Evolutionary conservation across 2,888 invertebrate genomes (phyloP).

Genomic region (Orthonevra nobilis): DNA sequence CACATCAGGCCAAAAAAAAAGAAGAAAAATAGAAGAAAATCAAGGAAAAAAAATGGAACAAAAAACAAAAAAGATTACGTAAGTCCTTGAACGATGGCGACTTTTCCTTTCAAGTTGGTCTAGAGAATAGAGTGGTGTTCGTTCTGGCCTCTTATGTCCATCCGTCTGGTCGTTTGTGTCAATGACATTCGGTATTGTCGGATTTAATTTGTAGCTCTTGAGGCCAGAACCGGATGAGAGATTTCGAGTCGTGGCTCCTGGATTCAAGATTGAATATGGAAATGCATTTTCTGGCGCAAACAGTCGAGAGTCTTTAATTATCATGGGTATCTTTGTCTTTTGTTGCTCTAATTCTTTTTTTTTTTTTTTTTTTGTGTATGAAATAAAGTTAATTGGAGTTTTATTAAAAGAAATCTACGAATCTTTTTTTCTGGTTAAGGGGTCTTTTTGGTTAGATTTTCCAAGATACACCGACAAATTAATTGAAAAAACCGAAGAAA

Average conservation of each 20-base stretch:
- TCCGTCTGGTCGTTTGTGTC: conserved; percentile 65
- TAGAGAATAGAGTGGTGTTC: conserved; percentile 5
- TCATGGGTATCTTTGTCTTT: conserved; percentile 46
- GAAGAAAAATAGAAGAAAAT: conserved; percentile 15
- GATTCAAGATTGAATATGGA: conserved; percentile 46
- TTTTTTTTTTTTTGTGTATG: background rate
- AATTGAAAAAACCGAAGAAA: no score
- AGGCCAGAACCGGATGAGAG: conserved; percentile 45
- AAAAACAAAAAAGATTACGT: conserved; percentile 56
- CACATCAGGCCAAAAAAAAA: conserved; percentile 27
- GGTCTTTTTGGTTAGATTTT: conserved; percentile 31
- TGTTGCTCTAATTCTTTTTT: conserved; percentile 25
- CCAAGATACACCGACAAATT: conserved; percentile 12
- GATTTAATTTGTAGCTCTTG: conserved; percentile 68
- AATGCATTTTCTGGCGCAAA: conserved; percentile 66
- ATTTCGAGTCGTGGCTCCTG: conserved; percentile 10
- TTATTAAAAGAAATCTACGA: conserved; percentile 3
- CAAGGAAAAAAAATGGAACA: conserved; percentile 10
- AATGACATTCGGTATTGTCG: conserved; percentile 65
- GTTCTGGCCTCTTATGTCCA: conserved; percentile 62
- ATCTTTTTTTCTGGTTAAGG: conserved; percentile 24
- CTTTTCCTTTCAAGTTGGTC: conserved; percentile 52
- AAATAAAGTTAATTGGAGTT: conserved; percentile 64
- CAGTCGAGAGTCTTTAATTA: conserved; percentile 44
- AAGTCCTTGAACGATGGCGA: conserved; percentile 50